Conservation (phyloP, 2,888 invertebrate species). For the Lagria hirta region DNA sequence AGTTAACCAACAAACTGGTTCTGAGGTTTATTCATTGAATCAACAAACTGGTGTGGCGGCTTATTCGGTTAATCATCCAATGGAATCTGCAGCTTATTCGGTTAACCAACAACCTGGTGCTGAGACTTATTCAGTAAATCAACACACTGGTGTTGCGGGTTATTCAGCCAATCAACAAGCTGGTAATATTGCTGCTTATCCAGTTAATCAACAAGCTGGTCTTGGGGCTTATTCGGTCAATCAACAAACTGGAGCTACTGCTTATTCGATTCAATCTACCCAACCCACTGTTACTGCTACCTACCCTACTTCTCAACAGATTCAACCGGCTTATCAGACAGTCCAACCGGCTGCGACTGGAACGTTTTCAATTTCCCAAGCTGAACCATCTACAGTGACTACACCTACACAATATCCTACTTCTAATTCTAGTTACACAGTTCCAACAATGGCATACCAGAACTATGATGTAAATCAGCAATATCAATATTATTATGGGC, state of each 20-base stretch:
- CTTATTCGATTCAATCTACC: background rate
- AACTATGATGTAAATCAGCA: conserved; percentile 9
- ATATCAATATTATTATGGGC: conserved; percentile 11
- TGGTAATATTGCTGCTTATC: too few relatives aligned
- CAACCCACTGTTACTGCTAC: background rate
- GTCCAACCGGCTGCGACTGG: background rate
- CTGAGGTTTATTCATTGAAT: background rate
- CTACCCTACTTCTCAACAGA: background rate
- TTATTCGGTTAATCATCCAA: background rate
- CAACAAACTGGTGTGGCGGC: background rate
- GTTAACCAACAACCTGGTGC: background rate
- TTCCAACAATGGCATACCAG: conserved; percentile 22
- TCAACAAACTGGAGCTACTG: background rate
- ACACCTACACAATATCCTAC: too few relatives aligned
- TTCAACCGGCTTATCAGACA: conserved; percentile 4
- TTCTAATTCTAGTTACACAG: too few relatives aligned
- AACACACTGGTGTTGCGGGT: too few relatives aligned
- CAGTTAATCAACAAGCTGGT: conserved; percentile 1
- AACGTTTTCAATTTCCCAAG: background rate
- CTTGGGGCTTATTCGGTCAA: background rate
- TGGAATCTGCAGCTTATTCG: background rate
- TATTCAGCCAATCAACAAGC: background rate
- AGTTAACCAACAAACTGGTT: background rate
- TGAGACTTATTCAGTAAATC: background rate
- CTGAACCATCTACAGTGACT: too few relatives aligned